These are phyloP conservation scores for Yasuhikotakia modesta DNA, from an alignment of 2,797 vertebrate genomes.

Conservation along the genomic window DNA sequence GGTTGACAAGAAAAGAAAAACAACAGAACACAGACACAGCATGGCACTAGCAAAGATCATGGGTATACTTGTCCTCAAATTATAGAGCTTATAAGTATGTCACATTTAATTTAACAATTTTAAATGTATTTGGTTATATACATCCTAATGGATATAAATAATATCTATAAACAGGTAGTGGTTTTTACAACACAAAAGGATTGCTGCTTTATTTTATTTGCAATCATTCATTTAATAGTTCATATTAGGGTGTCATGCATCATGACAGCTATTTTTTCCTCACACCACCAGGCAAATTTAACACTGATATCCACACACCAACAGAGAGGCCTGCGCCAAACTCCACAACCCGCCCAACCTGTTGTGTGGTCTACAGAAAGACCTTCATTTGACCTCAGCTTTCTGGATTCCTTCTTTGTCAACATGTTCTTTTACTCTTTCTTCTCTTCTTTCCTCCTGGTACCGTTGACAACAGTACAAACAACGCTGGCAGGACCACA, in stretches of 20 bases:
- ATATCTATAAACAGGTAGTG: no score
- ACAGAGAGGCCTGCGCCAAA: constrained; percentile 22
- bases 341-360: constrained; percentile 16
- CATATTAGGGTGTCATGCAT: constrained; percentile 57
- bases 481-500: not conserved
- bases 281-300: constrained; percentile 44
- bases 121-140: no score
- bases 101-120: no score
- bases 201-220: constrained; percentile 64
- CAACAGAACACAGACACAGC: not conserved
- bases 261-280: constrained; percentile 65
- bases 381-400: constrained; percentile 24
- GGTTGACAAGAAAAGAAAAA: not conserved
- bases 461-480: constrained; percentile 9
- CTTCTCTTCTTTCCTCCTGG: constrained; percentile 13
- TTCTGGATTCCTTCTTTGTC: constrained; percentile 15
- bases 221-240: constrained; percentile 68
- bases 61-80: not conserved
- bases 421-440: constrained; percentile 12
- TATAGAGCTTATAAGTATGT: no score
- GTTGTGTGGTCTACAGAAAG: not conserved
- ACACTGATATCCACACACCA: constrained; percentile 57
- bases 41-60: not conserved
- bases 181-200: constrained; percentile 42
- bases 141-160: no score